A percentile compares a stretch with the other conserved stretches of the same genome.
Evolutionary conservation across 2,888 invertebrate species (phyloP).

Genomic region (Leptopilina myrica): DNA sequence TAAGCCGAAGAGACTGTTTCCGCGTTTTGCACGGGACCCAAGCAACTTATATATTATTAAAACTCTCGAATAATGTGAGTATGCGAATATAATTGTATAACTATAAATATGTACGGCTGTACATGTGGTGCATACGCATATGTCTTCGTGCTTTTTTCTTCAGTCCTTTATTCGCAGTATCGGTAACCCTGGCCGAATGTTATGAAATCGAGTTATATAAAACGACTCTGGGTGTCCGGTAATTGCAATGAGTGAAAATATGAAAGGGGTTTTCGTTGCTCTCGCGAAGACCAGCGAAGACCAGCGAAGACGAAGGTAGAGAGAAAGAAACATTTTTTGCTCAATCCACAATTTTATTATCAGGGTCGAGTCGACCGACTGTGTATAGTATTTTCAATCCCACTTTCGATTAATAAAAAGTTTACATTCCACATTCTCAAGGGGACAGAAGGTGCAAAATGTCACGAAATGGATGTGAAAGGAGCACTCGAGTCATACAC

Average conservation of each 20-base stretch:
- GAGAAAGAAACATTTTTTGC: conserved; percentile 29
- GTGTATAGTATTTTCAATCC: conserved; percentile 9
- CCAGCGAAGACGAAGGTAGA: neutral
- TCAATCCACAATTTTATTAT: conserved; percentile 37
- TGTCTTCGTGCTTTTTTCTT: neutral
- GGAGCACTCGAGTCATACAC: neutral
- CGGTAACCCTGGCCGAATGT: conserved; percentile 39
- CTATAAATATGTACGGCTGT: neutral
- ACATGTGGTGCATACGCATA: conserved; percentile 13
- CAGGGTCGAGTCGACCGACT: neutral
- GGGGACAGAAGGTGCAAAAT: conserved; percentile 30
- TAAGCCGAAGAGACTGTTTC: conserved; percentile 11
- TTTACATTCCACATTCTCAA: conserved; percentile 22
- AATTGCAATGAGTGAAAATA: conserved; percentile 51
- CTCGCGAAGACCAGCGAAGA: neutral
- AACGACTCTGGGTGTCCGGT: conserved; percentile 40
- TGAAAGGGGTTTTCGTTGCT: conserved; percentile 45
- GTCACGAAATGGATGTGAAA: conserved; percentile 27
- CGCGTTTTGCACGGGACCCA: conserved; percentile 8
- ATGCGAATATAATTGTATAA: neutral
- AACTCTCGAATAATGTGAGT: neutral
- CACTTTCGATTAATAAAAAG: conserved; percentile 17
- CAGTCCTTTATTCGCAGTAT: conserved; percentile 22
- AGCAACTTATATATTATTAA: conserved; percentile 26
- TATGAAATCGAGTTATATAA: conserved; percentile 40